Evolutionary conservation across 2,888 invertebrate species (phyloP).

Genomic region (Cheilosia pagana): DNA sequence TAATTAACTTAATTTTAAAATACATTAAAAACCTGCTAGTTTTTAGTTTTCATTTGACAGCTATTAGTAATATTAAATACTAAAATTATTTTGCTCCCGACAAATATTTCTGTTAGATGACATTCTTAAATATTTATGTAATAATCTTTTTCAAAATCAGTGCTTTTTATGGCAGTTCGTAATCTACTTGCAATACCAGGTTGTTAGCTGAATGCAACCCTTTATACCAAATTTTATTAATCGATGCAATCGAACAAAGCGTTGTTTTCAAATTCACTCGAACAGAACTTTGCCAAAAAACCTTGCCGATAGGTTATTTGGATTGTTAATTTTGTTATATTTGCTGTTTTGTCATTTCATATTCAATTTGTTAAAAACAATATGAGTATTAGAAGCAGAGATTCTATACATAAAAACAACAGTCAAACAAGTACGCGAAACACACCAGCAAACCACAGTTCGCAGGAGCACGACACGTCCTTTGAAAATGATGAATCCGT

Average conservation of each 20-base stretch:
- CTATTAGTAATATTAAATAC: no score
- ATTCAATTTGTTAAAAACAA: background rate
- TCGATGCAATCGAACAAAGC: background rate
- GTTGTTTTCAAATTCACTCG: background rate
- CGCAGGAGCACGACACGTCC: background rate
- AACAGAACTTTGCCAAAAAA: background rate
- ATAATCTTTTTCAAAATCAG: no score
- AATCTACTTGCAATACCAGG: no score
- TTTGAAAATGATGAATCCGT: background rate
- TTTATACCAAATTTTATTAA: background rate
- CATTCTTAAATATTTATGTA: no score
- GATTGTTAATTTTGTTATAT: background rate
- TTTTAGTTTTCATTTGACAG: no score
- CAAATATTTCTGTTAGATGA: no score
- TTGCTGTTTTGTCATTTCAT: background rate
- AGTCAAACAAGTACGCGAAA: background rate
- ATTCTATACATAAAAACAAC: conserved; percentile 4
- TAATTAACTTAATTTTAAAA: no score
- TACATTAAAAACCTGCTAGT: no score
- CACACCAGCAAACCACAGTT: background rate
- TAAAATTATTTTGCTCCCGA: no score
- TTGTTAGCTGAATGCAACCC: no score
- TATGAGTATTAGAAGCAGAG: background rate
- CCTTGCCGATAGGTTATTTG: background rate
- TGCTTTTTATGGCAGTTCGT: no score